A percentile compares a stretch with the other conserved stretches of the same genome.
Evolutionary conservation across 2,888 invertebrate genomes (phyloP).

Genomic region (Lasioglossum zephyrum): DNA sequence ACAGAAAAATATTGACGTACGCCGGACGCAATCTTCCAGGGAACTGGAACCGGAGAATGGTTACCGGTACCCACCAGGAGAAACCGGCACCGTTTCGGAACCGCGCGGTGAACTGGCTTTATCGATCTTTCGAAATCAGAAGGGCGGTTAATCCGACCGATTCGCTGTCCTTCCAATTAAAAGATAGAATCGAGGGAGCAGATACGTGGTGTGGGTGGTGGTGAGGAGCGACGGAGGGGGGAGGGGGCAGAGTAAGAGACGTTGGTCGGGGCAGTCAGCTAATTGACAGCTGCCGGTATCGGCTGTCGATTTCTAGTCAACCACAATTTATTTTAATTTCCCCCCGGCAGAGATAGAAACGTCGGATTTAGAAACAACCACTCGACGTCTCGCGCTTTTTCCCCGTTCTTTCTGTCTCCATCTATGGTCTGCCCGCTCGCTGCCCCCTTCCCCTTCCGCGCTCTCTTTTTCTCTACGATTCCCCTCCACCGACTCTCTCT

Average conservation of each 20-base stretch:
- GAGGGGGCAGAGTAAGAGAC: not conserved
- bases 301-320: slow-evolving; percentile 51
- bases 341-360: slow-evolving; percentile 32
- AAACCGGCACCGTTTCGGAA: slow-evolving; percentile 43
- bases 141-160: slow-evolving; percentile 66
- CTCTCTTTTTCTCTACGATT: not conserved
- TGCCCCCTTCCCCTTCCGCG: not conserved
- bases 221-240: not conserved
- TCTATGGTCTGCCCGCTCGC: not conserved
- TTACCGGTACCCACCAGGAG: slow-evolving; percentile 9
- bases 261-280: slow-evolving; percentile 45
- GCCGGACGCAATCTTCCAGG: slow-evolving; percentile 63
- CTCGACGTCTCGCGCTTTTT: slow-evolving; percentile 30
- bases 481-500: not conserved
- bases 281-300: slow-evolving; percentile 67
- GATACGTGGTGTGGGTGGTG: not conserved
- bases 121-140: slow-evolving; percentile 67
- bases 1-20: slow-evolving; percentile 70
- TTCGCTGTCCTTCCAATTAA: slow-evolving; percentile 65
- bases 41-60: slow-evolving; percentile 24
- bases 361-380: slow-evolving; percentile 43
- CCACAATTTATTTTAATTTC: slow-evolving; percentile 64
- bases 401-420: not conserved
- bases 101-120: slow-evolving; percentile 58
- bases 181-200: slow-evolving; percentile 58